Percentiles rank a stretch among this genome's conserved stretches.
Evolutionary conservation across 2,113 vertebrate genomes (phyloP).

Genomic region (Mesembrinibis cayennensis): DNA sequence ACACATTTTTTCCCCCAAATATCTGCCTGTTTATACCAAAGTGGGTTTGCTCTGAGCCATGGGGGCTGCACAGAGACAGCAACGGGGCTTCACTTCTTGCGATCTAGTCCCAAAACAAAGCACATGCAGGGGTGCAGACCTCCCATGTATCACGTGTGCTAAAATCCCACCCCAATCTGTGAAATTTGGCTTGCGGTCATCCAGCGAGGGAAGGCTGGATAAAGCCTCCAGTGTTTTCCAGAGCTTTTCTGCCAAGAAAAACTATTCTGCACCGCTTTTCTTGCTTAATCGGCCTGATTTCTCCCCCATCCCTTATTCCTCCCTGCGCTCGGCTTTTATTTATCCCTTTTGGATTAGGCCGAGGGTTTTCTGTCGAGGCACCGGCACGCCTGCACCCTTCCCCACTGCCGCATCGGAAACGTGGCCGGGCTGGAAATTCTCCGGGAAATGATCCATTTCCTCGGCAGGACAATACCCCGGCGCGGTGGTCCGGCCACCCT

Average conservation of each 20-base stretch:
- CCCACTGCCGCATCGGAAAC: background rate
- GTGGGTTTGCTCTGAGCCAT: accelerated
- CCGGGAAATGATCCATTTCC: slow-evolving; percentile 63
- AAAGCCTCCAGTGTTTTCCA: background rate
- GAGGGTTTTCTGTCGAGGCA: background rate
- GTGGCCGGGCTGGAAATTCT: background rate
- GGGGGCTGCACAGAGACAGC: accelerated
- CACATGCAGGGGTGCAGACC: background rate
- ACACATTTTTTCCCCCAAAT: background rate
- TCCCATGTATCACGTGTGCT: background rate
- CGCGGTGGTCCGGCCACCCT: background rate
- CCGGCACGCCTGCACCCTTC: background rate
- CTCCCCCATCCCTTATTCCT: background rate
- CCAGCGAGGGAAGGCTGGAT: background rate
- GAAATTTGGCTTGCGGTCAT: background rate
- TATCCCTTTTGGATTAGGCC: background rate
- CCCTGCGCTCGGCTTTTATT: background rate
- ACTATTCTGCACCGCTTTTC: background rate
- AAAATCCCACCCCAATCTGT: background rate
- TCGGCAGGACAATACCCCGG: slow-evolving; percentile 32
- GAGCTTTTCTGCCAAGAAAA: background rate
- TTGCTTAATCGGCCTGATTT: background rate
- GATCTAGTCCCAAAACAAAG: background rate
- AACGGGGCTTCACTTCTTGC: background rate
- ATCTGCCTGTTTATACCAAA: background rate